These are phyloP conservation scores for Odontamblyopus lacepedii DNA, from an alignment of 2,797 vertebrate genomes.

Conservation along the genomic window DNA sequence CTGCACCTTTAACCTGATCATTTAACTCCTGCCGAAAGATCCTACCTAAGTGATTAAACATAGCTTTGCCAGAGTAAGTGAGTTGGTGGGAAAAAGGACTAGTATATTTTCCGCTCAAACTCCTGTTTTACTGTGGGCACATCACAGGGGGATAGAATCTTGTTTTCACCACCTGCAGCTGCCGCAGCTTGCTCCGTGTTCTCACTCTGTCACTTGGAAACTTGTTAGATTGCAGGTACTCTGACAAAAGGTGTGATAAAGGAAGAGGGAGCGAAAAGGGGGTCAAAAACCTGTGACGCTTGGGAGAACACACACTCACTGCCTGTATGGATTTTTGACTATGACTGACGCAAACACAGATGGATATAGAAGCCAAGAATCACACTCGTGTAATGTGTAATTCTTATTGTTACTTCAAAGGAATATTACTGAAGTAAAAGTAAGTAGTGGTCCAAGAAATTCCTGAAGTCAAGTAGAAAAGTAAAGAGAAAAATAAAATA, in stretches of 20 bases:
- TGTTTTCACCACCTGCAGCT: slow-evolving; percentile 7
- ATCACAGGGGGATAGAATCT: slow-evolving; percentile 5
- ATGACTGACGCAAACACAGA: background rate
- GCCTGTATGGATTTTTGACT: background rate
- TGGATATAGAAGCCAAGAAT: background rate
- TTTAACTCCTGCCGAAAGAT: too few species aligned
- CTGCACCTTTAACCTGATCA: too few species aligned
- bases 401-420: too few species aligned
- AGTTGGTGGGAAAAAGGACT: background rate
- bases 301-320: background rate
- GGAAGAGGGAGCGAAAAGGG: background rate
- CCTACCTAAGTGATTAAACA: background rate
- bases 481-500: too few species aligned
- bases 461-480: too few species aligned
- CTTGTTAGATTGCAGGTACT: slow-evolving; percentile 16
- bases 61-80: background rate
- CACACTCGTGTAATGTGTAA: too few species aligned
- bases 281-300: background rate
- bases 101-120: background rate
- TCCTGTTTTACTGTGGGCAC: background rate
- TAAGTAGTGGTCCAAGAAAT: too few species aligned
- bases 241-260: slow-evolving; percentile 12
- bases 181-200: background rate
- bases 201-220: slow-evolving; percentile 19
- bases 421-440: too few species aligned